Base-by-base conservation (phyloP, 2,797 vertebrate genomes). In the Geotria australis region DNA sequence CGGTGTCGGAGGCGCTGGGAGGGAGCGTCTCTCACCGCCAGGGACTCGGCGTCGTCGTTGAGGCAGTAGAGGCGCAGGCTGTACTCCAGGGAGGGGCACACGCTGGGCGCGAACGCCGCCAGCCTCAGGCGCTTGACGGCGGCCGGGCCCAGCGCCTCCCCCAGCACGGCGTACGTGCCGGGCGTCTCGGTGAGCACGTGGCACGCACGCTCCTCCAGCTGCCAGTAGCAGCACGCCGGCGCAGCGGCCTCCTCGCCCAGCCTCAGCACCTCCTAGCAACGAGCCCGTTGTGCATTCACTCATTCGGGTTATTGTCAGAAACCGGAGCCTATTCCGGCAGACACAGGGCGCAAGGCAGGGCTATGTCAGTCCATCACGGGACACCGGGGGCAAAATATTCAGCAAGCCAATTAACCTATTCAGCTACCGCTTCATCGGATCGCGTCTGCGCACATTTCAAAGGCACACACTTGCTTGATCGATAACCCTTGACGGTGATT, bases 21-120 rank as follows among this genome's bases (percentile, higher is more conserved):
- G 24, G 24, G 24, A 24, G 24, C 24, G 3, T 24, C 24, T 24
- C 24, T 24, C 24, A 98, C 91, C 85, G 93, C 89, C 65, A 96
- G 79, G 51, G 84, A 80, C 0, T 98, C 85, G 10, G 84, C 83
- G 2, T 86, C 89, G 75, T 98, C 86, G 0, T 88, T 83, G 68
- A 91, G 85, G 72, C 91, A 98, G 75, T 98, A 98, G 59, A 96
- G 79, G 0, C 89, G 78, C 72, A 98, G 79, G 73, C 77, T 85
- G 76, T 96, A 96, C 70, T 98, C 91, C 1, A 98, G 77, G 1
- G 84, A 83, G 58, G 79, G 79, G 70, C 91, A 98, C 70, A 82
- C 80, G 5, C 77, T 66, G 0, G 91, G 89, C 1, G 86, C 89
- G 6, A 95, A 98, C 63, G 94, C 83, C 61, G 93, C 79, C 67